Conservation (phyloP, 1,140 invertebrate species). For the Samia ricini region DNA sequence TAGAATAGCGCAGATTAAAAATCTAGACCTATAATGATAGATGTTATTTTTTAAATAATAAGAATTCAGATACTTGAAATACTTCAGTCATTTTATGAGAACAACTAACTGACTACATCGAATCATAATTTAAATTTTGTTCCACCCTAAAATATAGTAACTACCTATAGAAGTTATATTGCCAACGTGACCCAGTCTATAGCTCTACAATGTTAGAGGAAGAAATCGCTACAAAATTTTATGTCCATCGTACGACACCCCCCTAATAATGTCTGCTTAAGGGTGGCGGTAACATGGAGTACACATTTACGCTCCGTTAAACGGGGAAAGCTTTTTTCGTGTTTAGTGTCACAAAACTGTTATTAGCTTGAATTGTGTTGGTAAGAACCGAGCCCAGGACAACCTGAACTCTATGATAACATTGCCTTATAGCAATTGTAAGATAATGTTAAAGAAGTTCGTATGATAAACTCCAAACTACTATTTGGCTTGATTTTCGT, state of each 20-base stretch:
- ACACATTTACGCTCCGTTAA: constrained; percentile 76
- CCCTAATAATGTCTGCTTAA: constrained; percentile 75
- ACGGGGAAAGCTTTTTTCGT: constrained; percentile 76
- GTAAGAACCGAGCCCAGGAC: constrained; percentile 22
- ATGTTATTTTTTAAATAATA: no score
- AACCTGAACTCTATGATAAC: not conserved
- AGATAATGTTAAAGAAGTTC: not conserved
- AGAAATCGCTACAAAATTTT: constrained; percentile 75
- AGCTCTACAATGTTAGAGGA: constrained; percentile 59
- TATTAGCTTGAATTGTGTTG: constrained; percentile 71
- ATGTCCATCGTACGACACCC: constrained; percentile 61
- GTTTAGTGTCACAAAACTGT: constrained; percentile 76
- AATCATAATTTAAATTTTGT: constrained; percentile 1
- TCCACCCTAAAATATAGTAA: not conserved
- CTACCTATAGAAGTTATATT: constrained; percentile 22
- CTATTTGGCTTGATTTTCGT: no score
- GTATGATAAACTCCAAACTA: no score
- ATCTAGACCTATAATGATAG: no score
- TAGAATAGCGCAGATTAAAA: no score
- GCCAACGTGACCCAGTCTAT: constrained; percentile 55
- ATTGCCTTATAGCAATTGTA: not conserved
- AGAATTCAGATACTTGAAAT: no score
- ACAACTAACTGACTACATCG: not conserved
- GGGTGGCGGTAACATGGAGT: constrained; percentile 70
- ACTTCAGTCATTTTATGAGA: no score